Conservation (phyloP, 2,113 vertebrate genomes). For the Dipodomys merriami region DNA sequence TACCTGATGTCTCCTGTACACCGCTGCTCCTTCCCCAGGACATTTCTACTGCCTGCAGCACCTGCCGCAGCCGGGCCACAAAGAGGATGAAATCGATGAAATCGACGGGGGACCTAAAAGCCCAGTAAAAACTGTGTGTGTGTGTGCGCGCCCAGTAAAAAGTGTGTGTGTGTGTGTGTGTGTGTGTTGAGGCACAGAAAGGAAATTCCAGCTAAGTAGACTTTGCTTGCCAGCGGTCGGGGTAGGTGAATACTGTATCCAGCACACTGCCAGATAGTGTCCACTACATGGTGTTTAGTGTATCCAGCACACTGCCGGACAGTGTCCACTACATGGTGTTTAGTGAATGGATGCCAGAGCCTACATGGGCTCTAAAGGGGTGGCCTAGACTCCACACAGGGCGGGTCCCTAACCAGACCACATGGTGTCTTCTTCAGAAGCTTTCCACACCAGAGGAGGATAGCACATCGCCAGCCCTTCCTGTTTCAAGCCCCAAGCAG, state of each 20-base stretch:
- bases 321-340: background rate
- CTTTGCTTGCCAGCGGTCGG: background rate
- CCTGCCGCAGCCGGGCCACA: slow-evolving; percentile 53
- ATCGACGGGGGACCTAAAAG: background rate
- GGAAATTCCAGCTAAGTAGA: too few relatives aligned
- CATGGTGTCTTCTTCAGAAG: slow-evolving; percentile 68
- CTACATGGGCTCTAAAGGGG: background rate
- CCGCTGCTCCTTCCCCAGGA: slow-evolving; percentile 67
- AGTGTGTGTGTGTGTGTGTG: background rate
- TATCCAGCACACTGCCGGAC: background rate
- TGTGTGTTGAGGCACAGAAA: background rate
- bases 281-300: background rate
- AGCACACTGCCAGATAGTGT: background rate
- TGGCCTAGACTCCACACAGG: background rate
- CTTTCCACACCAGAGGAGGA: background rate
- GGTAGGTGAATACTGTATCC: too few relatives aligned
- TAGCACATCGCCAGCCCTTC: background rate
- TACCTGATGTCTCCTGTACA: background rate
- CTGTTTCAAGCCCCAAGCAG: slow-evolving; percentile 17
- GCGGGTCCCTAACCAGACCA: background rate
- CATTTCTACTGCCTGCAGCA: slow-evolving; percentile 87
- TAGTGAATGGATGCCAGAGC: background rate
- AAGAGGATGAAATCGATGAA: background rate
- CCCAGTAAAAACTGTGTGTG: slow-evolving; percentile 51
- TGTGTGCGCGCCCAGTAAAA: slow-evolving; percentile 54